Evolutionary conservation across 1,140 invertebrate genomes (phyloP).

Genomic region (Drosophila punjabiensis): DNA sequence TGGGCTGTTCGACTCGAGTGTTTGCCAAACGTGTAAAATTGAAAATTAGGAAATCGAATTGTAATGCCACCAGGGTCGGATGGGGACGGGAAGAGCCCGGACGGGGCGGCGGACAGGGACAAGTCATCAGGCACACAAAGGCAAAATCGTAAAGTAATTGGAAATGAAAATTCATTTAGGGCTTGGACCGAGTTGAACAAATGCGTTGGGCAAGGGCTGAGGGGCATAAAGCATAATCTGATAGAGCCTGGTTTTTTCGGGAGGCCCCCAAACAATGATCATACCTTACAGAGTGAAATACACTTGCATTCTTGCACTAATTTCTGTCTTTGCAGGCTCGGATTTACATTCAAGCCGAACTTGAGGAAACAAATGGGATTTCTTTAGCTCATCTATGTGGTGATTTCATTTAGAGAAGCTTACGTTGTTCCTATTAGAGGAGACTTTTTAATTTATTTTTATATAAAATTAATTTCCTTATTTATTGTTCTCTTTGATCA

Average conservation of each 20-base stretch:
- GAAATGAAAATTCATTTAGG: slow-evolving; percentile 81
- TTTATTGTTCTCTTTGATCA: too few relatives aligned
- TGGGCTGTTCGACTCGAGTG: slow-evolving; percentile 55
- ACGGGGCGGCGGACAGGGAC: slow-evolving; percentile 5
- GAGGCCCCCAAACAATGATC: neutral
- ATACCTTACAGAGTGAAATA: neutral
- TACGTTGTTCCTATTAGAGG: neutral
- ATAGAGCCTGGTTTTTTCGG: slow-evolving; percentile 16
- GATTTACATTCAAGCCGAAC: neutral
- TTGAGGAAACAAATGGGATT: neutral
- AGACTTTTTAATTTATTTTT: too few relatives aligned
- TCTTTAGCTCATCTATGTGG: neutral
- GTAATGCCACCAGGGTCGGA: slow-evolving; percentile 47
- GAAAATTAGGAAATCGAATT: slow-evolving; percentile 83
- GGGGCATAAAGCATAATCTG: slow-evolving; percentile 40
- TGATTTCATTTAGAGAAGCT: neutral
- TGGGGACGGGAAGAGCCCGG: neutral
- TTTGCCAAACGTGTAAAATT: slow-evolving; percentile 84
- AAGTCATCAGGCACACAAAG: slow-evolving; percentile 59
- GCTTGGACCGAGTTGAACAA: slow-evolving; percentile 38
- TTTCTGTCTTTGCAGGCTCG: neutral
- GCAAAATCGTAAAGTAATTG: slow-evolving; percentile 82
- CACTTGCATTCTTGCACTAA: neutral
- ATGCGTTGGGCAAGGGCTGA: slow-evolving; percentile 22
- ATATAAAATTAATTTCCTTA: too few relatives aligned